These are phyloP conservation scores for Sisor rabdophorus DNA, from an alignment of 2,113 vertebrate species.

Conservation along the genomic window DNA sequence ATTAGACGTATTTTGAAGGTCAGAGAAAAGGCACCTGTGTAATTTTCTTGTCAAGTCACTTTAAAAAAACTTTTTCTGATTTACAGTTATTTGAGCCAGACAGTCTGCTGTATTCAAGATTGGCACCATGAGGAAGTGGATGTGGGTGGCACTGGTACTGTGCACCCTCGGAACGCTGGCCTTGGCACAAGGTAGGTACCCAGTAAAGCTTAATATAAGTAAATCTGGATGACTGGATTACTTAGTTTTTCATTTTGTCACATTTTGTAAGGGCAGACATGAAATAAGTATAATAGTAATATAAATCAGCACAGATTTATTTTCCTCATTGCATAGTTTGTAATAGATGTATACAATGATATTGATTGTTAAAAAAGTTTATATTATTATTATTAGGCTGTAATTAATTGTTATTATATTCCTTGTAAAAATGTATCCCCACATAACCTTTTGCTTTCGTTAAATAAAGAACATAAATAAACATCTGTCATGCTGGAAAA, in stretches of 20 bases:
- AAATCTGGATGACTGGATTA: not conserved
- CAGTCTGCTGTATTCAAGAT: constrained; percentile 16
- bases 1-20: constrained; percentile 52
- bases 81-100: not conserved
- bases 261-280: not conserved
- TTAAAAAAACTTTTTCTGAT: not conserved
- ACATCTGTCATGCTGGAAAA: constrained; percentile 2
- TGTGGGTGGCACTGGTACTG: constrained; percentile 58
- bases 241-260: not conserved
- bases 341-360: not conserved
- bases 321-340: not conserved
- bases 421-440: not conserved
- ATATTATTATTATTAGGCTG: not conserved
- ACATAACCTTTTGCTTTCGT: not conserved
- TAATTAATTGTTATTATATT: too few species aligned
- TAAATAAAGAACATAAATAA: not conserved
- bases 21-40: constrained; percentile 36
- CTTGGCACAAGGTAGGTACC: constrained; percentile 69
- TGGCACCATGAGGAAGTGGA: constrained; percentile 67
- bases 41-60: constrained; percentile 27
- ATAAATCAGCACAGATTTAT: not conserved
- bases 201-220: not conserved
- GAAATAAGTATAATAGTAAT: not conserved
- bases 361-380: not conserved
- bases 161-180: constrained; percentile 55